These are phyloP conservation scores for Bubo blakistoni DNA, from an alignment of 2,113 vertebrate species.

Conservation along the genomic window DNA sequence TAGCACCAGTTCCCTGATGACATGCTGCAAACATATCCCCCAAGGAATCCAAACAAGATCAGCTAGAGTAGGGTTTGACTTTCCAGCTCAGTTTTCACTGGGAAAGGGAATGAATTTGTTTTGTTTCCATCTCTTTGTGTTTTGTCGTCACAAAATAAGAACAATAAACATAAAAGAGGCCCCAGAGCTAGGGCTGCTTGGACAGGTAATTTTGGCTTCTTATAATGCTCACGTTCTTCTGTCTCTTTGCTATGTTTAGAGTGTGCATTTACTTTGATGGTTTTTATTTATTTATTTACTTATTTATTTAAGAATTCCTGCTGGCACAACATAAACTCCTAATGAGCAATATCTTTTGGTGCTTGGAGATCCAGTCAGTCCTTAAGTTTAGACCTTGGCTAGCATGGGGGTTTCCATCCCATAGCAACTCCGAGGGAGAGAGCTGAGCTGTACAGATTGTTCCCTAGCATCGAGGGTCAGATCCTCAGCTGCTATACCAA, in stretches of 20 bases:
- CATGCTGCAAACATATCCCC: background rate
- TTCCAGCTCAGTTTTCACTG: background rate
- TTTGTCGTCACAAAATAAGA: background rate
- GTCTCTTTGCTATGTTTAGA: background rate
- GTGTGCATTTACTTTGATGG: background rate
- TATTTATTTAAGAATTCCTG: background rate
- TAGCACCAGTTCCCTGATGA: background rate
- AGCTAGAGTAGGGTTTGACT: background rate
- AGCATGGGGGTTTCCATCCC: background rate
- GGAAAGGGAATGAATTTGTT: background rate
- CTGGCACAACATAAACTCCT: background rate
- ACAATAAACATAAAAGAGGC: background rate
- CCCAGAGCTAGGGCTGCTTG: background rate
- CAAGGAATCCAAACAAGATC: background rate
- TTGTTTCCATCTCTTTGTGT: background rate
- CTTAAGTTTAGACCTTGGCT: background rate
- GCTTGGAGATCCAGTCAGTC: background rate
- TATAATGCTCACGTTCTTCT: background rate
- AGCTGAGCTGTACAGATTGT: background rate
- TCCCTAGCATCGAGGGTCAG: background rate
- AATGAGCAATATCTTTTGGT: background rate
- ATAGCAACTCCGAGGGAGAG: accelerated
- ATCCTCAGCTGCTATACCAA: background rate
- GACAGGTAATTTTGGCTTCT: background rate
- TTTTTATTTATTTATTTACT: background rate